phyloP scores from a whole-genome alignment of 2,797 vertebrate species.

The Pangasius macronema region DNA sequence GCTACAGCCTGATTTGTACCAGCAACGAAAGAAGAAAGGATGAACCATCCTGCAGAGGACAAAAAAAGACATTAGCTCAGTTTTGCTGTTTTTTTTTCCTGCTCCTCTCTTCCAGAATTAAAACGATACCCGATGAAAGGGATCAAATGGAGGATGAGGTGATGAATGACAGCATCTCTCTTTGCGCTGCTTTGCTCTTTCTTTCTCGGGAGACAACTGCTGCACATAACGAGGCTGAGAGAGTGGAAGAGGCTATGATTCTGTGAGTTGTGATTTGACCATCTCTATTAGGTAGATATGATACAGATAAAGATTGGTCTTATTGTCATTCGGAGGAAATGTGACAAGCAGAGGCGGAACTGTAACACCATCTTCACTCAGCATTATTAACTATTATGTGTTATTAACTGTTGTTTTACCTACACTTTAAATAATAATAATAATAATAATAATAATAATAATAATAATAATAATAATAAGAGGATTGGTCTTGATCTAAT shows the following conservation, averaged over 20 bases:
- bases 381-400: too few species aligned
- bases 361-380: neutral
- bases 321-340: too few species aligned
- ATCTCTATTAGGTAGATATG: slow-evolving; percentile 12
- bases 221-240: slow-evolving; percentile 56
- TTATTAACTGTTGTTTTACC: neutral
- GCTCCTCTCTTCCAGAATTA: slow-evolving; percentile 63
- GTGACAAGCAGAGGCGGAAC: neutral
- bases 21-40: slow-evolving; percentile 72
- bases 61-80: slow-evolving; percentile 83
- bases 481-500: neutral
- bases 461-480: neutral
- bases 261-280: neutral
- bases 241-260: neutral
- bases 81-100: slow-evolving; percentile 76
- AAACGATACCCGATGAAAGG: slow-evolving; percentile 65
- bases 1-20: slow-evolving; percentile 81
- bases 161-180: slow-evolving; percentile 62
- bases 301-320: neutral
- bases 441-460: too few species aligned
- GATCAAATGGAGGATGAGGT: slow-evolving; percentile 76
- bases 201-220: slow-evolving; percentile 56
- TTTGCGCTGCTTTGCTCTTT: neutral
- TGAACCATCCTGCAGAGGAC: slow-evolving; percentile 72
- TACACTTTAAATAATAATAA: neutral